Conservation (phyloP, 2,797 vertebrate genomes). For the Poeciliopsis turneri region DNA sequence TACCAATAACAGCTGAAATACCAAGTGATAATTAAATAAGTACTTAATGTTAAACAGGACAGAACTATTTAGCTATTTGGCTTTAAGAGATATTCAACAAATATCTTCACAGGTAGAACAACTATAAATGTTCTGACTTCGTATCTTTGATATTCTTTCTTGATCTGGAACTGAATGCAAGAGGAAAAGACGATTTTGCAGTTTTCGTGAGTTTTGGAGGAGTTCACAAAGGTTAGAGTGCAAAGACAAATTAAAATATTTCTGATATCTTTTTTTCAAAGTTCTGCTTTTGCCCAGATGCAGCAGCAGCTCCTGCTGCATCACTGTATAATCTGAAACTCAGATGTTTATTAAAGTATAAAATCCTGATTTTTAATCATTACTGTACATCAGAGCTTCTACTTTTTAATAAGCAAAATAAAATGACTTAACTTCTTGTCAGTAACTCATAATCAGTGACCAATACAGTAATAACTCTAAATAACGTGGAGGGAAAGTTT, state of each 20-base stretch:
- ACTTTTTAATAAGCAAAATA: background rate
- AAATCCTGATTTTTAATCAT: background rate
- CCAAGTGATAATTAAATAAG: background rate
- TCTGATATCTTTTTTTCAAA: background rate
- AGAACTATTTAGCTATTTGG: background rate
- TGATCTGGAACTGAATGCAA: background rate
- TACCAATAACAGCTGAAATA: background rate
- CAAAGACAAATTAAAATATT: background rate
- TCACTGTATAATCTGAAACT: background rate
- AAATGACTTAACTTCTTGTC: background rate
- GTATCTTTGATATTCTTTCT: background rate
- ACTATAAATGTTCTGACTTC: background rate
- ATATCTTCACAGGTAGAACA: background rate
- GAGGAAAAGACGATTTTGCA: background rate
- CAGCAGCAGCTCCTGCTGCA: background rate
- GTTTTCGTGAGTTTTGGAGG: background rate
- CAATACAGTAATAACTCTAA: background rate
- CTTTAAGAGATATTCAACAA: background rate
- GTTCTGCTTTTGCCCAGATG: background rate
- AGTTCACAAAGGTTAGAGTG: background rate
- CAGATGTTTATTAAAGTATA: background rate
- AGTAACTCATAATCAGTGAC: background rate
- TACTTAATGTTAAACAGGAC: background rate
- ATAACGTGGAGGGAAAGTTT: background rate
- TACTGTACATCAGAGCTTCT: rapidly evolving